A percentile compares a stretch with the other conserved stretches of the same genome.
These are phyloP conservation scores for Onychomys torridus DNA, from an alignment of 2,797 vertebrate genomes.

Conservation along the genomic window DNA sequence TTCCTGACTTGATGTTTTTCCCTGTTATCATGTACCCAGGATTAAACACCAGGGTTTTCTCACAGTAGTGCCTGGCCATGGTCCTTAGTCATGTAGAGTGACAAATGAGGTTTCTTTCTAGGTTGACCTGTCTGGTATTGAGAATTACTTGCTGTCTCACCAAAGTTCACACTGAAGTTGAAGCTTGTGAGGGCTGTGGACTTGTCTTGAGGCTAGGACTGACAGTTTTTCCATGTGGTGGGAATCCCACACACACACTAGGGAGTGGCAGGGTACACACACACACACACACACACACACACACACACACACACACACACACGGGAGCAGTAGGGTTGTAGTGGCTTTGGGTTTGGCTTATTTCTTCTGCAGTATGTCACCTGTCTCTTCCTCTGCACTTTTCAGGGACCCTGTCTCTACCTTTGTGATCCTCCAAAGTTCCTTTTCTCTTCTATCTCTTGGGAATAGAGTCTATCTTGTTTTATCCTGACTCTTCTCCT, in stretches of 20 bases:
- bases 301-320: neutral
- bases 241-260: neutral
- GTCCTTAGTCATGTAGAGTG: neutral
- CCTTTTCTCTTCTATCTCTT: neutral
- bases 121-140: neutral
- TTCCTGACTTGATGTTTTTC: neutral
- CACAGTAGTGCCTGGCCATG: neutral
- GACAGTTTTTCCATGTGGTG: neutral
- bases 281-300: neutral
- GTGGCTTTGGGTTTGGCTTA: neutral
- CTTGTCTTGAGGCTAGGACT: neutral
- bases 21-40: neutral
- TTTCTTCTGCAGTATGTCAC: neutral
- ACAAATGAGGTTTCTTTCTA: neutral
- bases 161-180: neutral
- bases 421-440: neutral
- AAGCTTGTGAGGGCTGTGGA: neutral
- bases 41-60: neutral
- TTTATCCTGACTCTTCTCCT: neutral
- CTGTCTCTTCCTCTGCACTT: neutral
- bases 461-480: neutral
- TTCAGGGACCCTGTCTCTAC: neutral
- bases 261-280: neutral
- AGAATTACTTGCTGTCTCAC: neutral
- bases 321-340: rapidly evolving